These are phyloP conservation scores for Rhingia rostrata DNA, from an alignment of 2,888 invertebrate genomes.

Conservation along the genomic window DNA sequence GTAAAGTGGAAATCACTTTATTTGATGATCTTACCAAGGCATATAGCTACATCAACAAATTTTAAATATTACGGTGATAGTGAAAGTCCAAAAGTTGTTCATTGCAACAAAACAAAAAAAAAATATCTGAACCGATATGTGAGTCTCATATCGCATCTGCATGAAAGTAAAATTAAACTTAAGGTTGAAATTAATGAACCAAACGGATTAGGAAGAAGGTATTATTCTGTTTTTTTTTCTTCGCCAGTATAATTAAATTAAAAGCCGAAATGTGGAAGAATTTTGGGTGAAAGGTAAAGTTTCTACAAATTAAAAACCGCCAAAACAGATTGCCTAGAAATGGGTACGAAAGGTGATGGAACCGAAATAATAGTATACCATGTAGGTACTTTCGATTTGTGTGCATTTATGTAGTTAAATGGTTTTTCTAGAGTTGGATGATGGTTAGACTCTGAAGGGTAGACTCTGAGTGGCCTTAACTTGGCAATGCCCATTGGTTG, in stretches of 20 bases:
- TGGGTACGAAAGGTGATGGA: constrained; percentile 13
- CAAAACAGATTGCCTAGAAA: background rate
- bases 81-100: constrained; percentile 58
- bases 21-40: constrained; percentile 24
- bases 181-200: constrained; percentile 56
- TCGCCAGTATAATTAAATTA: constrained; percentile 40
- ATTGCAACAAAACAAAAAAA: constrained; percentile 46
- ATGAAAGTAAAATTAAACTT: constrained; percentile 64
- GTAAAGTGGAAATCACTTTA: constrained; percentile 9
- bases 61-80: constrained; percentile 68
- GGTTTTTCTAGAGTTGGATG: too few species aligned
- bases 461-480: too few species aligned
- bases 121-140: background rate
- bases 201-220: constrained; percentile 45
- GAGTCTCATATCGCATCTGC: constrained; percentile 30
- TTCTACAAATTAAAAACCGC: constrained; percentile 12
- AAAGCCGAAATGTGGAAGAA: constrained; percentile 28
- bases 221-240: constrained; percentile 14
- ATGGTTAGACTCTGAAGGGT: too few species aligned
- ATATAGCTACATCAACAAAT: constrained; percentile 56
- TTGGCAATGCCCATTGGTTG: too few species aligned
- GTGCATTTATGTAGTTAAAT: background rate
- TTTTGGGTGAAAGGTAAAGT: constrained; percentile 57
- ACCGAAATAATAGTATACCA: background rate
- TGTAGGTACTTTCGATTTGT: constrained; percentile 24